Percentiles rank a stretch among this genome's conserved stretches.
phyloP scores from a whole-genome alignment of 2,888 invertebrate genomes.

The Sicus ferrugineus region DNA sequence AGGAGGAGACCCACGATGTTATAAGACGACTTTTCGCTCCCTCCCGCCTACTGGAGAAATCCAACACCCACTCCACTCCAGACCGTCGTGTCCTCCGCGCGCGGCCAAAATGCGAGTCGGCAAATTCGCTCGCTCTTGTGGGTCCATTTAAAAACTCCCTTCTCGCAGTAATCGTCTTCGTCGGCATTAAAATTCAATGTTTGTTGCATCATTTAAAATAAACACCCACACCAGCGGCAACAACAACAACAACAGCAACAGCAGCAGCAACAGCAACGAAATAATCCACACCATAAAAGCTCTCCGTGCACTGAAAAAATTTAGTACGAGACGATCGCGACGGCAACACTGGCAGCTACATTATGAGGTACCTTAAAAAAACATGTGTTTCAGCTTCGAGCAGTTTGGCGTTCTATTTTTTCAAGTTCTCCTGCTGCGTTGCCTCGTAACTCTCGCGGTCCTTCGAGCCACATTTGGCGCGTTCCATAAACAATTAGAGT shows the following conservation, averaged over 20 bases:
- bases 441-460: conserved; percentile 2
- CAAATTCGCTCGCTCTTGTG: not conserved
- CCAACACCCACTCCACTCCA: too few relatives aligned
- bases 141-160: not conserved
- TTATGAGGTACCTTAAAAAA: conserved; percentile 5
- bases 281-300: not conserved
- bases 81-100: too few relatives aligned
- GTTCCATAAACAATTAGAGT: conserved; percentile 25
- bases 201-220: conserved; percentile 13
- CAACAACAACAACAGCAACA: not conserved
- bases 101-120: too few relatives aligned
- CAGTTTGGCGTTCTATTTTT: not conserved
- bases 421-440: not conserved
- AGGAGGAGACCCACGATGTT: too few relatives aligned
- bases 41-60: too few relatives aligned
- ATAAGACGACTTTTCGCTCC: too few relatives aligned
- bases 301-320: too few relatives aligned
- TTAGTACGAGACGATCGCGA: not conserved
- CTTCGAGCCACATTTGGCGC: conserved; percentile 26
- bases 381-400: not conserved
- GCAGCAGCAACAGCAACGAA: not conserved
- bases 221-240: not conserved
- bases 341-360: not conserved
- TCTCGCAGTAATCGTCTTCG: not conserved
- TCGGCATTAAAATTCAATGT: conserved; percentile 13